Conservation (phyloP, 2,113 vertebrate species). For the Epinephelus lanceolatus region DNA sequence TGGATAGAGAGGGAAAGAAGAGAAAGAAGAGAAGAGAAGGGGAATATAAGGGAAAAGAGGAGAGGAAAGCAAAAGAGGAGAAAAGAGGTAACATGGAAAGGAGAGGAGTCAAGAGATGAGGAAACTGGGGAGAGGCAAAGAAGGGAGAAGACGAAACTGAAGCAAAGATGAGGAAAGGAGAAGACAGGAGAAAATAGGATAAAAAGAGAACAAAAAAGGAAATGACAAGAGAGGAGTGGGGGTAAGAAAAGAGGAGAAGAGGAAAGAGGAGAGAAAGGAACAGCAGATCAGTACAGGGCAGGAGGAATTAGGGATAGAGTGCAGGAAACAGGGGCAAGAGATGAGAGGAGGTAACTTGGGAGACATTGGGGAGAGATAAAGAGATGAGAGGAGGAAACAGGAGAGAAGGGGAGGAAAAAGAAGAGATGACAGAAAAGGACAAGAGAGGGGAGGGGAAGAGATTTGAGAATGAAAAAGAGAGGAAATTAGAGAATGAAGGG, state of each 20-base stretch:
- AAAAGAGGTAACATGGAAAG: neutral
- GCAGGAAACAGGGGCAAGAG: no score
- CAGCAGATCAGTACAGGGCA: neutral
- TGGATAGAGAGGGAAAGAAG: neutral
- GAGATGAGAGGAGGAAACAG: neutral
- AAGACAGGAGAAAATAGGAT: neutral
- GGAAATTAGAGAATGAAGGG: neutral
- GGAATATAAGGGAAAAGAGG: neutral
- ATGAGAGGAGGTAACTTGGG: neutral
- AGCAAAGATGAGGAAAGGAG: neutral
- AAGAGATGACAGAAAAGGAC: neutral
- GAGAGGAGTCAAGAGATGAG: neutral
- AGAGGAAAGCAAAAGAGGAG: neutral
- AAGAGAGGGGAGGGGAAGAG: neutral
- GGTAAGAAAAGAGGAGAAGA: neutral
- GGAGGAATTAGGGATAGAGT: neutral
- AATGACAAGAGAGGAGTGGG: neutral
- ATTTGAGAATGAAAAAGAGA: no score
- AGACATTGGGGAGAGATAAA: no score
- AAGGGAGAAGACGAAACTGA: neutral
- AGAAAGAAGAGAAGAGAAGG: neutral
- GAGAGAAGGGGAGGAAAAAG: neutral
- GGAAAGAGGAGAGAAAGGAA: neutral
- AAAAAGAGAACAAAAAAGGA: no score
- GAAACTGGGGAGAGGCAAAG: neutral